Evolutionary conservation across 2,113 vertebrate genomes (phyloP), one percentile per base, ranked within the genome.

Genomic region (Pseudolaguvia tuberculata): DNA sequence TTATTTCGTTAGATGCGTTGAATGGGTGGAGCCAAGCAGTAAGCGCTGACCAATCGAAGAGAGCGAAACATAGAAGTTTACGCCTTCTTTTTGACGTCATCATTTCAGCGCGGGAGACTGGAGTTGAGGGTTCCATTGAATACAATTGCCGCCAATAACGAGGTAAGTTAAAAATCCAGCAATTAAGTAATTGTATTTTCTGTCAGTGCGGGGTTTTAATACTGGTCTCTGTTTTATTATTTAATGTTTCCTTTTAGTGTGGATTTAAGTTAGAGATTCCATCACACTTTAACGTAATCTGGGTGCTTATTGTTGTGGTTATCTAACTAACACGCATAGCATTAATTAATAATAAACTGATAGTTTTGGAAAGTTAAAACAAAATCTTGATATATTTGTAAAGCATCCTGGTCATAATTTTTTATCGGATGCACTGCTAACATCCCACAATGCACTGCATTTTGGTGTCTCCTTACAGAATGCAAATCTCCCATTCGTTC

Each of bases 61-160:
- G 35, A 6, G 18, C 27, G 47, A 71, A 25, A 29, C 1, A 1
- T 5, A 0, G 0, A 68, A 27, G 18, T 3, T 0, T 12, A 25
- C 77, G 42, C 81, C 81, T 70, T 53, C 48, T 55, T 69, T 21
- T 1, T 0, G n/a, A 80, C 81, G 78, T 82, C 81, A 77, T 63
- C n/a, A 29, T 27, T 72, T 55, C 66, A 76, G 81, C 81, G 81
- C 78, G 76, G 75, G 76, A 78, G 63, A 72, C 42, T n/a, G 23
- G 55, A 72, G 71, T 47, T 21, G 45, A 52, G 25, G 68, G 51
- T 48, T 45, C 7, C 23, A 29, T 50, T 63, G 42, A 31, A 70
- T 57, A 73, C 15, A 51, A 10, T 68, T 75, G 55, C 77, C 80
- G 80, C 58, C 75, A 67, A 76, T 20, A 73, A 23, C 39, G 67